Base-by-base conservation (phyloP, 35 echinoderm and acorn worm species). In the Hemicentrotus pulcherrimus region DNA sequence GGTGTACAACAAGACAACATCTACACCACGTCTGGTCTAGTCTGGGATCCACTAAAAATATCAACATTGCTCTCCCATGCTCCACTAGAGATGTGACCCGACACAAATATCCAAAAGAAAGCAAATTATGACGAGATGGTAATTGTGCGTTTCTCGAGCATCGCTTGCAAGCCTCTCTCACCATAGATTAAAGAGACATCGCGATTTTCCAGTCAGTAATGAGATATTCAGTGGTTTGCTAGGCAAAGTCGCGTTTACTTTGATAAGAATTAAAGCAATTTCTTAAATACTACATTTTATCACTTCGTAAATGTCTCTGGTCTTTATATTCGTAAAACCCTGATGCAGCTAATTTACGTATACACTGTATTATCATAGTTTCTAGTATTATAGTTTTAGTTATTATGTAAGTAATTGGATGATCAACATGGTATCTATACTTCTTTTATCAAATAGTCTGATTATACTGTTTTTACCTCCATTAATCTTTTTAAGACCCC, bases 61-160 rank as follows among this genome's bases (percentile, higher is more conserved):
- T 47, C 32, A 90, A 90, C 31, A 90, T 47, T 47, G 31, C 30
- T 33, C 32, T 90, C 15, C 5, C 88, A 90, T 90, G 88, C 88
- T 90, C 46, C 88, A 90, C 46, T 90, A 24, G 32, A 33, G 12
- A 90, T 28, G 88, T 33, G 88, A 90, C 88, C 88, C 88, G 88
- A 90, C 88, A 90, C 31, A 90, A 90, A 90, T 90, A 90, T 90
- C 88, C 88, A 90, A n/a, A 90, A 18, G 88, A 90, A 45, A 90
- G 32, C 88, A 90, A 90, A 90, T 47, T 33, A 90, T 90, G 88
- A 45, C 88, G 88, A 90, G 32, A 13, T 47, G 32, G 45, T 90
- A 90, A 90, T 90, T 90, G 88, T 90, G 32, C 88, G 88, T 90
- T 90, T 90, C 88, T 90, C 88, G 32, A 19, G 31, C 88, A 78